Conservation (phyloP, 2,888 invertebrate species). For the Drosophila meridiana region DNA sequence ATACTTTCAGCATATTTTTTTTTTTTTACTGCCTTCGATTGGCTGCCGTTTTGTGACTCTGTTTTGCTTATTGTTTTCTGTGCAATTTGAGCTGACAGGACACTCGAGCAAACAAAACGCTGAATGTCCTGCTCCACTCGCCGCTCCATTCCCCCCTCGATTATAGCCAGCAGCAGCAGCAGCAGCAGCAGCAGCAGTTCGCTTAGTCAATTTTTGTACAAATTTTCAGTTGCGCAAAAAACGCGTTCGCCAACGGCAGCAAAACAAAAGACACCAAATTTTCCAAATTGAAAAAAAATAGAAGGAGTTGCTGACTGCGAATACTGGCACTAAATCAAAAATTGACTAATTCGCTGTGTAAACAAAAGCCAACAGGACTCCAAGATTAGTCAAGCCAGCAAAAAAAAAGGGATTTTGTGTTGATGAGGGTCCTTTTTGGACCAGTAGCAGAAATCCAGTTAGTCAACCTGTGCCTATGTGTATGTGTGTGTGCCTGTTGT, state of each 20-base stretch:
- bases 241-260: constrained; percentile 73
- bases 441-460: constrained; percentile 30
- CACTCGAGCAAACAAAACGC: constrained; percentile 58
- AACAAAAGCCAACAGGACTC: constrained; percentile 64
- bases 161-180: constrained; percentile 10
- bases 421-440: constrained; percentile 62
- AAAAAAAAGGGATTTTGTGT: constrained; percentile 51
- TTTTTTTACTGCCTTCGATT: constrained; percentile 31
- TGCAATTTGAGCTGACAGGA: constrained; percentile 77
- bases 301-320: constrained; percentile 25
- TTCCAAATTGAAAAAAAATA: constrained; percentile 16
- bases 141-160: not conserved
- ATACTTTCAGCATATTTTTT: constrained; percentile 3
- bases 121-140: constrained; percentile 6
- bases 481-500: constrained; percentile 13
- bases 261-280: constrained; percentile 27
- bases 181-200: constrained; percentile 17
- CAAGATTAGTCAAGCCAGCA: constrained; percentile 47
- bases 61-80: constrained; percentile 65
- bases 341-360: constrained; percentile 65
- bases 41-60: constrained; percentile 44
- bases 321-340: constrained; percentile 47
- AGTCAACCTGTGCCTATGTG: constrained; percentile 28
- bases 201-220: constrained; percentile 67
- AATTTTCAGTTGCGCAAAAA: constrained; percentile 71